Conservation (phyloP, 2,797 vertebrate species). For the Phataginus tricuspis region DNA sequence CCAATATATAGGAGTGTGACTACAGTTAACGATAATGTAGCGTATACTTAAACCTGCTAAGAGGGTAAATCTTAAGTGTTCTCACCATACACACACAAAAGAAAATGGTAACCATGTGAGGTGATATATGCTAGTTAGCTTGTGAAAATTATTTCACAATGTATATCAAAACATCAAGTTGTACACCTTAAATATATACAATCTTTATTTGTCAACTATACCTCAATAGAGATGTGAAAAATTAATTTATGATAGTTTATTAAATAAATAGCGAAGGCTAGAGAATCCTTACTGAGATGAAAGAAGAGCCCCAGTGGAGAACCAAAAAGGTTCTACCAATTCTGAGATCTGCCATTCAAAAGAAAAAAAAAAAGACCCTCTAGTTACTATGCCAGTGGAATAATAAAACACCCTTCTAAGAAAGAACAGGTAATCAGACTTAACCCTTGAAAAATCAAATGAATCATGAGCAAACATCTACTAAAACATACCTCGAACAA, state of each 20-base stretch:
- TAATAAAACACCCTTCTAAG: background rate
- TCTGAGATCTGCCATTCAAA: background rate
- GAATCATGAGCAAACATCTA: background rate
- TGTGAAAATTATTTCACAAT: background rate
- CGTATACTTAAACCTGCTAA: background rate
- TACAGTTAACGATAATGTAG: background rate
- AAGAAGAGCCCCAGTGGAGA: background rate
- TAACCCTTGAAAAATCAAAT: constrained; percentile 39
- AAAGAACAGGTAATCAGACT: background rate
- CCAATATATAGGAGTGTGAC: background rate
- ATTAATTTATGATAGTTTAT: background rate
- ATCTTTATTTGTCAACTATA: background rate
- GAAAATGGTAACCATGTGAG: background rate
- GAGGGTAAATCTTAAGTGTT: background rate
- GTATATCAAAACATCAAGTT: background rate
- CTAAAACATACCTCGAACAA: constrained; percentile 87
- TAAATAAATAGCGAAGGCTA: background rate
- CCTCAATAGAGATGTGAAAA: background rate
- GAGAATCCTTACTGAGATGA: background rate
- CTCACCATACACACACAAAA: background rate
- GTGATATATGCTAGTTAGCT: background rate
- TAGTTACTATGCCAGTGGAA: background rate
- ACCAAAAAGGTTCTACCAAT: constrained; percentile 7
- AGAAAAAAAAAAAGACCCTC: background rate
- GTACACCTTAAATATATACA: background rate